phyloP scores from a whole-genome alignment of 2,888 invertebrate species.

The Monoplex corrugatus region DNA sequence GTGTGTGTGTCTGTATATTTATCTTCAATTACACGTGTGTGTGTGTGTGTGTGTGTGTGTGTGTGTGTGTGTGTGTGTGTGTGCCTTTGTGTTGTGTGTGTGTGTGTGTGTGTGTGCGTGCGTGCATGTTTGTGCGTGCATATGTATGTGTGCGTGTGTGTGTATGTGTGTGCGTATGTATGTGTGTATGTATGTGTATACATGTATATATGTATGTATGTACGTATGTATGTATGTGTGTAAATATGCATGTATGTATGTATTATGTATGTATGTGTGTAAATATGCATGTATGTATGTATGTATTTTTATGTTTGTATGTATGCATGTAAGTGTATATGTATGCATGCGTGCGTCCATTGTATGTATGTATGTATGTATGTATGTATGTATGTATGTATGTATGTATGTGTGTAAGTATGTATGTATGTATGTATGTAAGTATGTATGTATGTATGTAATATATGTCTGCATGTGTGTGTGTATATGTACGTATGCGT shows the following conservation, averaged over 20 bases:
- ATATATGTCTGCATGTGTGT: background rate
- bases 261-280: background rate
- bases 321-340: constrained; percentile 3
- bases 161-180: no score
- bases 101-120: background rate
- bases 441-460: background rate
- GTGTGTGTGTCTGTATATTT: background rate
- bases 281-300: background rate
- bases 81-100: background rate
- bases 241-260: no score
- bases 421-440: constrained; percentile 2
- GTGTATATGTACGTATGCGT: background rate
- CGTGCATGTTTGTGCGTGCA: background rate
- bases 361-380: background rate
- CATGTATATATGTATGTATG: background rate
- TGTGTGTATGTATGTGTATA: no score
- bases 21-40: background rate
- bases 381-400: background rate
- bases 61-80: background rate
- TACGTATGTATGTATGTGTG: no score
- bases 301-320: no score
- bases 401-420: background rate
- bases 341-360: background rate
- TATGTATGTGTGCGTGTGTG: background rate
- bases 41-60: constrained; percentile 7